Base-by-base conservation (phyloP, 1,140 invertebrate genomes). In the Ylistrum balloti region DNA sequence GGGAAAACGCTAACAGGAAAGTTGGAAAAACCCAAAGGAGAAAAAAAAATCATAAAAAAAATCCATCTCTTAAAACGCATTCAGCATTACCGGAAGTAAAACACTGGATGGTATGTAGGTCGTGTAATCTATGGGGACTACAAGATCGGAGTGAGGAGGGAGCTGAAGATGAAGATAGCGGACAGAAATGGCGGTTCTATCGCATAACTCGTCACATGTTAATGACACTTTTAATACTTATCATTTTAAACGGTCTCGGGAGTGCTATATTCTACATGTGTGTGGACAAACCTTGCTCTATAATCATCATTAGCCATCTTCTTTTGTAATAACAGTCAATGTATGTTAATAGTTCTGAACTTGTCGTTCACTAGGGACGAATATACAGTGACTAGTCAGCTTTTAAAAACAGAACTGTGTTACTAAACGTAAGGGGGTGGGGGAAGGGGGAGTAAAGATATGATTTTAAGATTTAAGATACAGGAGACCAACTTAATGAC, bases 191-290 rank as follows among this genome's bases (percentile, higher is more conserved):
- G 56, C 11, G n/a, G 5, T 28, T 17, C 15, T 74, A 74, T 74
- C 5, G 22, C 28, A 74, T 74, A 2, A 74, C n/a, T 28, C 41
- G 15, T 28, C 56, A 28, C 56, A 5, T 74, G 28, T 74, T 28
- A 28, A 74, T 28, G 56, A 28, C 56, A 74, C 56, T 28, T 7
- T 74, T 74, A 3, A 1, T 28, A 74, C 56, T 74, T 28, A 74
- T 74, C 56, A 74, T 74, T 74, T 74, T 28, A 74, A 74, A n/a
- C n/a, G n/a, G 56, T 74, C 56, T n/a, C 56, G 56, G 56, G 56
- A 28, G 56, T 74, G 56, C 56, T n/a, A 28, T 74, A 17, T 9
- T 28, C 22, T 0, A 74, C 56, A 74, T 17, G 17, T 45, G 20
- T 17, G 41, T 17, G 41, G 56, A 22, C 15, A 74, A 74, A 28